Base-by-base conservation (phyloP, 2,888 invertebrate genomes). In the Lottia gigantea region DNA sequence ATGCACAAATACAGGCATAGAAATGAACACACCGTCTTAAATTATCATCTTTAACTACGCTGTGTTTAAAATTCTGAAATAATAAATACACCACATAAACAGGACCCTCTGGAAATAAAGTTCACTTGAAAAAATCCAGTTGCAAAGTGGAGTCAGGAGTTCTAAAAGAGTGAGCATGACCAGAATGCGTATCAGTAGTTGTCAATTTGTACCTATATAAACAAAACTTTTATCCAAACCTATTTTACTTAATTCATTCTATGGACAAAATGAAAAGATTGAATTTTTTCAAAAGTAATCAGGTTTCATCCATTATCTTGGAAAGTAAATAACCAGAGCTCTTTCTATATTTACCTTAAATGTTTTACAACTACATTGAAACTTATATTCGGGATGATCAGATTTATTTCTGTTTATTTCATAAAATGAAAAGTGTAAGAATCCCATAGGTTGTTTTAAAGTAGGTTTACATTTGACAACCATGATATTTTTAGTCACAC, bases 1-100 rank as follows among this genome's bases (percentile, higher is more conserved):
- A 92, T 62, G 93, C 93, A 88, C 92, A 92, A 64, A 93, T 89
- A 83, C 93, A 93, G 12, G 92, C 92, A 86, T 93, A 93, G 87
- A 92, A 93, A 87, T 93, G 93, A 62, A 93, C 90, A 87, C 93
- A 93, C 64, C 85, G 74, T 74, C 82, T 83, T 46, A 75, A 75
- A 11, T 74, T 71, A 62, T 86, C 86, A 62, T 85, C 83, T 73
- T 80, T 78, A 46, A 71, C 76, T 23, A 77, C 61, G 26, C 73
- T 72, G 26, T 71, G 68, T 68, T 79, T 79, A 63, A 70, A 64
- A 55, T 68, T 67, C 78, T 79, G 72, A 46, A 74, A 71, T 47
- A 47, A 45, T 46, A 70, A 46, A 26, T 63, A 46, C 45, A 62
- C 49, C 2, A n/a, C n/a, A n/a, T n/a, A n/a, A n/a, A n/a, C n/a